phyloP scores from a whole-genome alignment of 2,797 vertebrate genomes.

The Gymnocypris eckloni region DNA sequence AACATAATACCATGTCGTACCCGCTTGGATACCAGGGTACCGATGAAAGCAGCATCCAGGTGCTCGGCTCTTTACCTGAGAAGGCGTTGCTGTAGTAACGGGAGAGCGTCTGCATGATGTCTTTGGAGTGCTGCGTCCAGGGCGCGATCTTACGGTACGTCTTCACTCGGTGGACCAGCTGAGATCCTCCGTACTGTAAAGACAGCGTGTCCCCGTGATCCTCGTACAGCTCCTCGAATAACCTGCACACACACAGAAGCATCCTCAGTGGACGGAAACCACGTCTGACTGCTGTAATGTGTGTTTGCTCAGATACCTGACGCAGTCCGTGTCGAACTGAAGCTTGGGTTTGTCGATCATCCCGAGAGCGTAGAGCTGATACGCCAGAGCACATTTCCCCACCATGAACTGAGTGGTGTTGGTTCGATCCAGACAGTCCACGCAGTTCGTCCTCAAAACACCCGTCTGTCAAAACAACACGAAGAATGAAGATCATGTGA shows the following conservation, averaged over 20 bases:
- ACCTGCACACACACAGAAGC: constrained; percentile 69
- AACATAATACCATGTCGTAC: not conserved
- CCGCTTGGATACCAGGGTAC: not conserved
- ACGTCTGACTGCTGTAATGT: not conserved
- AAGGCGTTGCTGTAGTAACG: constrained; percentile 98
- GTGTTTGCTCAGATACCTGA: constrained; percentile 79
- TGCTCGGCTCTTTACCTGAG: constrained; percentile 81
- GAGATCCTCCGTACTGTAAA: constrained; percentile 96
- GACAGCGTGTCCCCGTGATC: constrained; percentile 97
- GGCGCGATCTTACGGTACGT: constrained; percentile 98
- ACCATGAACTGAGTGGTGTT: constrained; percentile 99
- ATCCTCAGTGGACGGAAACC: not conserved
- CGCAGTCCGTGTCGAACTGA: constrained; percentile 96
- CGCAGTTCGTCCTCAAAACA: constrained; percentile 94
- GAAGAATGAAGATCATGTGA: not conserved
- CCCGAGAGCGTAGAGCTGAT: constrained; percentile 93
- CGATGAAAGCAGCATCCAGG: not conserved
- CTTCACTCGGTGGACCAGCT: constrained; percentile 97
- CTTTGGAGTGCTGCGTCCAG: constrained; percentile 98
- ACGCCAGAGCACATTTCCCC: constrained; percentile 96
- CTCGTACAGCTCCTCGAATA: constrained; percentile 98
- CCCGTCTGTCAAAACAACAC: constrained; percentile 82
- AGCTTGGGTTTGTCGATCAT: constrained; percentile 96
- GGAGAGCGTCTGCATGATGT: constrained; percentile 98
- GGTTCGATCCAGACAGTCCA: constrained; percentile 96